Conservation (phyloP, 1,140 invertebrate species). For the Carposina sasakii region DNA sequence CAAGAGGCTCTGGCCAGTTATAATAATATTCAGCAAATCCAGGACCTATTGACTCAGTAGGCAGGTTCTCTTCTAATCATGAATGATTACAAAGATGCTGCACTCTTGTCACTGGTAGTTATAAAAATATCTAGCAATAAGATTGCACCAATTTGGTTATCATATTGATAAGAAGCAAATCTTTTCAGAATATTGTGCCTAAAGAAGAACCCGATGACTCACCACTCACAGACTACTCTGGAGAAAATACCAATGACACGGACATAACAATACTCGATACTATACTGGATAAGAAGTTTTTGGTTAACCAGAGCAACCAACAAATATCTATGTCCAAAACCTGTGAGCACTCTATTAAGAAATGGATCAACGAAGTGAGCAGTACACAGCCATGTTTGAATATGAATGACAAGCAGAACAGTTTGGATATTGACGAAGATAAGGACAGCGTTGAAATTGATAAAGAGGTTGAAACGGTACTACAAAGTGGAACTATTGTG, state of each 20-base stretch:
- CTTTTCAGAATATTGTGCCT: conserved; percentile 52
- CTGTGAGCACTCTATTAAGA: conserved; percentile 41
- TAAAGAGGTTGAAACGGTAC: conserved; percentile 61
- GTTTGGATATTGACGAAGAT: conserved; percentile 38
- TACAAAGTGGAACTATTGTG: conserved; percentile 64
- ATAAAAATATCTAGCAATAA: no score
- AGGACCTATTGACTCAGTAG: no score
- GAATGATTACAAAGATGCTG: no score
- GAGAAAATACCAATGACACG: conserved; percentile 60
- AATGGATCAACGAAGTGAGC: conserved; percentile 61
- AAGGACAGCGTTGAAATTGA: conserved; percentile 63
- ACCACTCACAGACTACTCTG: conserved; percentile 56
- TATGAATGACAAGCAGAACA: conserved; percentile 41
- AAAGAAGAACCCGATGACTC: conserved; percentile 62
- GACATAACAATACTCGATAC: conserved; percentile 56
- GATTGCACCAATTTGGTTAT: no score
- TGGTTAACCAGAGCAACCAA: conserved; percentile 39
- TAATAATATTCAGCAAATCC: no score
- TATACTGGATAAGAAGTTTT: conserved; percentile 48
- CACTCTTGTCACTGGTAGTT: no score
- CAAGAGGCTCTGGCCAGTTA: no score
- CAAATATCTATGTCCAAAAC: conserved; percentile 31
- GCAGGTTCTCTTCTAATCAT: no score
- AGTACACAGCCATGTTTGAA: conserved; percentile 61
- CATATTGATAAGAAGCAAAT: no score